Conservation (phyloP, 2,113 vertebrate genomes). For the Marmota monax region DNA sequence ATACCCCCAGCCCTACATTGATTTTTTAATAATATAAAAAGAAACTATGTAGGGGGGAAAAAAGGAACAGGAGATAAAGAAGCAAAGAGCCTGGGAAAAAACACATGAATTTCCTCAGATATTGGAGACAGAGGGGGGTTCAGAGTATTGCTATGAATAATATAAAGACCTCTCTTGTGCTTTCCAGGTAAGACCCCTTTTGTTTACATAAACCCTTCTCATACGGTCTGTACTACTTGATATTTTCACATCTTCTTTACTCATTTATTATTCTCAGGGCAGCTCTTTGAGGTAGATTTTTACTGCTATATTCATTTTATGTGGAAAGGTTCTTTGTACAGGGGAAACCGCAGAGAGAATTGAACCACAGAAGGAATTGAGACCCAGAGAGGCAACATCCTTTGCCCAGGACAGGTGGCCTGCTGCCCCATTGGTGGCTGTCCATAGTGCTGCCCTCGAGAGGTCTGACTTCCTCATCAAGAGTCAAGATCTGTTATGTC, state of each 20-base stretch:
- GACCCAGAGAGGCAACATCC: not conserved
- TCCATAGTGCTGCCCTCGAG: not conserved
- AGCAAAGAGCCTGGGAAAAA: constrained; percentile 71
- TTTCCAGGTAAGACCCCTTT: not conserved
- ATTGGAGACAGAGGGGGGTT: constrained; percentile 39
- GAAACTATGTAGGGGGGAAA: constrained; percentile 31
- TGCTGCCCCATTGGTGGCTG: not conserved
- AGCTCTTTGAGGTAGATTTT: not conserved
- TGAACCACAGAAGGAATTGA: not conserved
- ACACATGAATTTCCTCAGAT: not conserved
- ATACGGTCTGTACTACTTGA: not conserved
- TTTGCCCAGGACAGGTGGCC: not conserved
- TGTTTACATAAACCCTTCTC: rapidly evolving
- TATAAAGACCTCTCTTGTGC: not conserved
- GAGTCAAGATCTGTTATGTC: not conserved
- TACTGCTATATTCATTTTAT: not conserved
- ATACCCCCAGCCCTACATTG: no score
- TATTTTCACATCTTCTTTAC: not conserved
- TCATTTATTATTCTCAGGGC: not conserved
- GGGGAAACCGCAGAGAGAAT: not conserved
- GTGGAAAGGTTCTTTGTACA: not conserved
- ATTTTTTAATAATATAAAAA: not conserved
- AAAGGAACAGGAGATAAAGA: not conserved
- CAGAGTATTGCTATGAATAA: constrained; percentile 19
- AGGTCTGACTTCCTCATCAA: not conserved